Base-by-base conservation (phyloP, 2,797 vertebrate species). In the Sciaenops ocellatus region DNA sequence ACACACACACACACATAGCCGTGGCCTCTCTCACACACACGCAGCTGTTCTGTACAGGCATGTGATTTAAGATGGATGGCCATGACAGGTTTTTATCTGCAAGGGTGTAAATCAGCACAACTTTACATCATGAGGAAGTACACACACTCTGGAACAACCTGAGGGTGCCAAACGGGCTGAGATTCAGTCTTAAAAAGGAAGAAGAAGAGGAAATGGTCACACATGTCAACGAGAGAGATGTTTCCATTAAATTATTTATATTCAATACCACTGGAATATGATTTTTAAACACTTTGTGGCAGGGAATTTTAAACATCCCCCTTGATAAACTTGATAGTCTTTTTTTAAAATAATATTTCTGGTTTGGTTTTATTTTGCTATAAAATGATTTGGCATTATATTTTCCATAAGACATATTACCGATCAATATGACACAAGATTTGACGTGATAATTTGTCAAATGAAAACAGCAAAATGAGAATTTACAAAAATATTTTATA, bases 51-150 rank as follows among this genome's bases (percentile, higher is more conserved):
- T 62, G 69, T 26, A 2, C 3, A 65, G 13, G 60, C 47, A 67
- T 74, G 67, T 94, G 94, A 93, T 95, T 95, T 95, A 94, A 87
- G 94, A 92, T 90, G 90, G 93, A 93, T 90, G 94, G 92, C 87
- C 87, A 84, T 90, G 94, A 94, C 91, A 94, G 90, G 92, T 90
- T 96, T 96, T 96, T 95, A 96, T 93, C 91, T 89, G 89, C 88
- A 85, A 86, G 87, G 83, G 91, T 91, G 93, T 97, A 96, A 96
- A 96, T 97, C 94, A 96, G 20, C 52, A 83, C 57, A 72, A 24
- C 91, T 93, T 95, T 92, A 84, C 92, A 94, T 94, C 93, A 92
- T 79, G 85, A 93, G 94, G 93, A 96, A 95, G 94, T 89, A 92
- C 90, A 81, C 90, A 81, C 63, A 60, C 71, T 73, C 76, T 65